Percentiles rank a stretch among this genome's conserved stretches.
Conservation (phyloP, 1,140 invertebrate genomes). For the Papilio dardanus region DNA sequence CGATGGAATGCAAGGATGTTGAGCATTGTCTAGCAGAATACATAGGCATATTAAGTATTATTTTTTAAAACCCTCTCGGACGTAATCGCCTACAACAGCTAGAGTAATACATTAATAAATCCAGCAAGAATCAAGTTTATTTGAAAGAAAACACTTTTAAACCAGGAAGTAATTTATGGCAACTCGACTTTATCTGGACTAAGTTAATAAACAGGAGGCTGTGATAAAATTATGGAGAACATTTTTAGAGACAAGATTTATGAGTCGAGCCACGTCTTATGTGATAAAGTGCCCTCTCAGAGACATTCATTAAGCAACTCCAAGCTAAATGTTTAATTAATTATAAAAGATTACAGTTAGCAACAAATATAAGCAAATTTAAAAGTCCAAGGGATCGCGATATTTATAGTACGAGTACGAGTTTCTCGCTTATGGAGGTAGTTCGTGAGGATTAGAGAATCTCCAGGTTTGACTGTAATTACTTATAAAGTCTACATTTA, state of each 20-base stretch:
- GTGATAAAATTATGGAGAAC: slow-evolving; percentile 19
- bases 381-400: no score
- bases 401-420: no score
- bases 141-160: not conserved
- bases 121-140: not conserved
- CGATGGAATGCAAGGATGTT: no score
- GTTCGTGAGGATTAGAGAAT: no score
- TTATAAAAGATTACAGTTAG: not conserved
- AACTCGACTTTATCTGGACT: not conserved
- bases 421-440: no score
- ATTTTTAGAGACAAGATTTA: slow-evolving; percentile 16
- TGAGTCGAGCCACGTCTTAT: not conserved
- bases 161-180: slow-evolving; percentile 15
- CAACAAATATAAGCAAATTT: not conserved
- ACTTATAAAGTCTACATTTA: not conserved
- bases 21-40: no score
- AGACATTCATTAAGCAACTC: not conserved
- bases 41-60: no score
- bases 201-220: slow-evolving; percentile 15
- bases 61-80: no score
- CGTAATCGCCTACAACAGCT: no score
- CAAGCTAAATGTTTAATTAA: not conserved
- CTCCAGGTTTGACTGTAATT: no score
- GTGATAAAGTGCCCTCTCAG: not conserved
- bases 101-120: no score